Evolutionary conservation across 2,113 vertebrate species (phyloP), one percentile per base, ranked within the genome.

Genomic region (Hystrix cristata): DNA sequence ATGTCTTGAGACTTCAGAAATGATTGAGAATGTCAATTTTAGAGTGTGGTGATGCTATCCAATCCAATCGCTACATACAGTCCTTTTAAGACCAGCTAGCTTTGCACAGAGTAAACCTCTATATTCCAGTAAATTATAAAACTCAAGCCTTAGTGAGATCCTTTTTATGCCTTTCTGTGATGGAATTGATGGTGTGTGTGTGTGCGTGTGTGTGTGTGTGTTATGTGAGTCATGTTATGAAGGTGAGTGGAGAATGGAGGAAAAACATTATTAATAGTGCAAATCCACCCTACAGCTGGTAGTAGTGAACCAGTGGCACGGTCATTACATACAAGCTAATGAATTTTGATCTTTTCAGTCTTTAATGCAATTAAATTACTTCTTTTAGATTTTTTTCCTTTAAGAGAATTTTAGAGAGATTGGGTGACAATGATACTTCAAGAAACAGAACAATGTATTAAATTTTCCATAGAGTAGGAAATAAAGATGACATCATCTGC

Each of bases 321-420:
- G 12, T 64, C 69, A 83, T 53, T 94, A 55, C 65, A 64, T 31
- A 69, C 5, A 89, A 91, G 57, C 18, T 87, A 62, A 80, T 76
- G 18, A 93, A 94, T 88, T 79, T 60, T 69, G 53, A 95, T 62
- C 65, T 91, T 84, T 95, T 94, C 89, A 94, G 67, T 91, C 51
- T 80, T 94, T 81, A 29, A 69, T 94, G 72, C 31, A 96, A 67
- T 91, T 95, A 64, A 96, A 95, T 91, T 60, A 86, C 21, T 46
- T 87, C 64, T 48, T 96, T 90, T 60, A 90, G 76, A 7, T 84
- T 96, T 14, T 89, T 89, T 92, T 25, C 48, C 93, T 84, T 90
- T n/a, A 95, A n/a, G 55, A 91, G 21, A 94, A 85, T 95, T 94
- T 88, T 94, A 92, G 62, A 55, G 53, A 85, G 46, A 79, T 9